Conservation (phyloP, 2,888 invertebrate genomes). For the Drosophila merina region DNA sequence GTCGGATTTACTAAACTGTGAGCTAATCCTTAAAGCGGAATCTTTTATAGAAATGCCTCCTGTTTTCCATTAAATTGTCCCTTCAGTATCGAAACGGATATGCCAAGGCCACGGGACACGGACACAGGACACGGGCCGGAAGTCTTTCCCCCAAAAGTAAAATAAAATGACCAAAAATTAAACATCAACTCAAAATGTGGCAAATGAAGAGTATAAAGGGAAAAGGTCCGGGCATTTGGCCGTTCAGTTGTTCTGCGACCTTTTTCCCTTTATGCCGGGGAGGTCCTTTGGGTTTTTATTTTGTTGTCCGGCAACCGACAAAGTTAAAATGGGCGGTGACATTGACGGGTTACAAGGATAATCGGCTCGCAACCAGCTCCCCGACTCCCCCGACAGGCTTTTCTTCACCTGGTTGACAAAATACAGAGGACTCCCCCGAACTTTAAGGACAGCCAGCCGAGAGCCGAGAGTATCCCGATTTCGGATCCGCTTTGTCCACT, state of each 20-base stretch:
- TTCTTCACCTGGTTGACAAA: not conserved
- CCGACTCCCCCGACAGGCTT: not conserved
- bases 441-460: not conserved
- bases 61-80: too few relatives aligned
- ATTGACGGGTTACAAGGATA: slow-evolving; percentile 28
- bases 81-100: too few relatives aligned
- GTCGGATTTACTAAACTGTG: not conserved
- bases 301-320: slow-evolving; percentile 2
- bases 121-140: slow-evolving; percentile 19
- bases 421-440: not conserved
- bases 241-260: slow-evolving; percentile 4
- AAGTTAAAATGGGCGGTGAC: slow-evolving; percentile 13
- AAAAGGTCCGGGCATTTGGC: slow-evolving; percentile 21
- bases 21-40: not conserved
- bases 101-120: not conserved
- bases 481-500: slow-evolving; percentile 23
- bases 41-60: not conserved
- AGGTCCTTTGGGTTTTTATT: not conserved
- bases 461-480: not conserved
- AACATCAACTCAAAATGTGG: slow-evolving; percentile 64
- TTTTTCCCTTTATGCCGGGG: not conserved
- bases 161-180: slow-evolving; percentile 46
- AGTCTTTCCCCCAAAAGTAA: slow-evolving; percentile 1
- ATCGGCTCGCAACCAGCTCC: slow-evolving; percentile 4
- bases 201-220: slow-evolving; percentile 50